Conservation (phyloP, 2,113 vertebrate genomes). For the Haemorhous mexicanus region DNA sequence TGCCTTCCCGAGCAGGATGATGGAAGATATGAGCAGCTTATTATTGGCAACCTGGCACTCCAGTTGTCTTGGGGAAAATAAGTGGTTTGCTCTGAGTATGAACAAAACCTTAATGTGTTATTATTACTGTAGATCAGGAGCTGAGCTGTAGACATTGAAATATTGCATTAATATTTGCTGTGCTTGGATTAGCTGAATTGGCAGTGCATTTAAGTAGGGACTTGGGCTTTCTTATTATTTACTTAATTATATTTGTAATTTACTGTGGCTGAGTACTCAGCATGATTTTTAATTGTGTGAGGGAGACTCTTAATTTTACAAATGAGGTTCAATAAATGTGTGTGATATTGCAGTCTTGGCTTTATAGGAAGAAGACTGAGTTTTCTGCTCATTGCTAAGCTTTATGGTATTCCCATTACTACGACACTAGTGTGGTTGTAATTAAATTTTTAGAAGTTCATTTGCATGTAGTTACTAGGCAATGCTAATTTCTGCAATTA, state of each 20-base stretch:
- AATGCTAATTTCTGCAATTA: not conserved
- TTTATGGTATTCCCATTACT: not conserved
- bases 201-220: not conserved
- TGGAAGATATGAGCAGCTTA: not conserved
- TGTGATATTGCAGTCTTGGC: not conserved
- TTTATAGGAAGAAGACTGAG: not conserved
- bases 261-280: constrained; percentile 21
- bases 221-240: constrained; percentile 51
- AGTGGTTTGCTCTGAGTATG: not conserved
- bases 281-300: constrained; percentile 55
- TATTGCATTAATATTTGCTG: constrained; percentile 57
- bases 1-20: not conserved
- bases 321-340: constrained; percentile 2
- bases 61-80: constrained; percentile 35
- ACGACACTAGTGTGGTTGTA: not conserved
- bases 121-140: constrained; percentile 21
- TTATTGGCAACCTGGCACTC: constrained; percentile 22
- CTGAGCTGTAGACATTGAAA: constrained; percentile 35
- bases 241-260: constrained; percentile 57
- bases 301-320: constrained; percentile 38
- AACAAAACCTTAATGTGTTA: constrained; percentile 18
- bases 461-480: not conserved
- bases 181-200: constrained; percentile 28
- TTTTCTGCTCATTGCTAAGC: not conserved
- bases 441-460: constrained; percentile 9